Base-by-base conservation (phyloP, 1,140 invertebrate genomes). In the Drosophila sproati region DNA sequence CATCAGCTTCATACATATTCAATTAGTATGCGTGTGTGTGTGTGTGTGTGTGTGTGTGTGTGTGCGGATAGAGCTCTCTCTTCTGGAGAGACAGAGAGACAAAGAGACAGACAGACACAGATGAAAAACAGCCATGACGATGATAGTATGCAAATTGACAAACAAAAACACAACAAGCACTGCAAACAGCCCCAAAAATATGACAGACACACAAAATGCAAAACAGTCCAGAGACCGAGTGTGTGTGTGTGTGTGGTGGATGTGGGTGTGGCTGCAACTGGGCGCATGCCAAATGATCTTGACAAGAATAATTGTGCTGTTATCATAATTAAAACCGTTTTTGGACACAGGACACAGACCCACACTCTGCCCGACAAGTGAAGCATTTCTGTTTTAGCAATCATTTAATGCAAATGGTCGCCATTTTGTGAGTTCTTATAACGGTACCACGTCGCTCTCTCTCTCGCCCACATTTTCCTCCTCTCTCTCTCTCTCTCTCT, bases 71-170 rank as follows among this genome's bases (percentile, higher is more conserved):
- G 41, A 52, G 70, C 48, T 45, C 29, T 63, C 59, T 60, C 31
- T 52, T 4, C 54, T 32, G 32, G n/a, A 28, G 39, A 43, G 39
- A 43, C 39, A 20, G 20, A 20, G 20, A 20, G 20, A 20, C 20
- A 20, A 0, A 12, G 12, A 0, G 20, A 20, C 20, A 20, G 20
- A 20, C 20, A 61, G 54, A 73, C 60, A 35, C 54, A 76, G 80
- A 89, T 89, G 85, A 89, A 89, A 85, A 89, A 89, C 85, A 85
- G 78, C 75, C 80, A 89, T 89, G 85, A 89, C 85, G 85, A 89
- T 89, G 85, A 89, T 89, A 89, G 85, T 89, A 89, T 89, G 85
- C 85, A 89, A 89, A 89, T 89, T 89, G 85, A 89, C 85, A 89
- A 89, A 85, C 85, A 88, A 89, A 88, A 89, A 89, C 85, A 79